Evolutionary conservation across 2,888 invertebrate genomes (phyloP).

Genomic region (Empis livida): DNA sequence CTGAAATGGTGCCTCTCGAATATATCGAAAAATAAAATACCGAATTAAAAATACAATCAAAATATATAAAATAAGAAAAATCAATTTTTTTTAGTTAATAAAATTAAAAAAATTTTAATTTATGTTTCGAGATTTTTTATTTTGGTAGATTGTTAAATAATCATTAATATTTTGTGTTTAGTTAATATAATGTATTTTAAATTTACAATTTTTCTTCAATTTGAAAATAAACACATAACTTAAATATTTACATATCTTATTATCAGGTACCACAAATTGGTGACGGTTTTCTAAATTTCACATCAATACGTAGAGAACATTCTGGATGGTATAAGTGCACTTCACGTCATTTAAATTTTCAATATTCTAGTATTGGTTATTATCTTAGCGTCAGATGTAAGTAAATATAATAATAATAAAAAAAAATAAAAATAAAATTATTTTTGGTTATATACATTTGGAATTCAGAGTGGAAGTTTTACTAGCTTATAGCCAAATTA

Average conservation of each 20-base stretch:
- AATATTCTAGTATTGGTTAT: constrained; percentile 83
- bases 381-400: constrained; percentile 79
- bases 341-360: constrained; percentile 66
- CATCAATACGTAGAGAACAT: constrained; percentile 62
- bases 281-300: constrained; percentile 76
- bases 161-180: too few relatives aligned
- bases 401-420: constrained; percentile 33
- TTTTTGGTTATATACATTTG: neutral
- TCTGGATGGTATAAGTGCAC: constrained; percentile 91
- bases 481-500: too few relatives aligned
- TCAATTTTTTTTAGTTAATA: too few relatives aligned
- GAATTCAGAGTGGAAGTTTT: too few relatives aligned
- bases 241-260: constrained; percentile 1
- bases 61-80: too few relatives aligned
- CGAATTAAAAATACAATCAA: too few relatives aligned
- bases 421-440: neutral
- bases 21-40: too few relatives aligned
- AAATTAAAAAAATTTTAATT: too few relatives aligned
- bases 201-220: neutral
- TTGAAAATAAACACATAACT: neutral
- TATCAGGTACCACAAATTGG: constrained; percentile 49
- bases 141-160: too few relatives aligned
- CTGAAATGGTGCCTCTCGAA: too few relatives aligned
- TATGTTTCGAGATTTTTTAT: too few relatives aligned
- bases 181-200: too few relatives aligned